These are phyloP conservation scores for Leptinotarsa tumamoca DNA, from an alignment of 2,888 invertebrate species.

Conservation along the genomic window DNA sequence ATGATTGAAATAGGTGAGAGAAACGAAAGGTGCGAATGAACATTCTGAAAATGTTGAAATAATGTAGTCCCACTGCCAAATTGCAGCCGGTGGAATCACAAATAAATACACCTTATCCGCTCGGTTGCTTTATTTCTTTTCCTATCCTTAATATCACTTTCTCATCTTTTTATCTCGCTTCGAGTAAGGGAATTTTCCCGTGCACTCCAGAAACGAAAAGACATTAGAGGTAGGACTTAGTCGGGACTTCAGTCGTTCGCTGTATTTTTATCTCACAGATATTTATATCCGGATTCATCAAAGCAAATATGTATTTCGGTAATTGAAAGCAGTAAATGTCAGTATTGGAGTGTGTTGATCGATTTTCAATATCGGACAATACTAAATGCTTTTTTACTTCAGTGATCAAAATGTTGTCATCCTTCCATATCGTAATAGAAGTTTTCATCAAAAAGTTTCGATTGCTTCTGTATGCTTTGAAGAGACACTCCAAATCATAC, in stretches of 20 bases:
- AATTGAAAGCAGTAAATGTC: too few relatives aligned
- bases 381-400: too few relatives aligned
- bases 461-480: too few relatives aligned
- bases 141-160: slow-evolving; percentile 7
- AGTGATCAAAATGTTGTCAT: too few relatives aligned
- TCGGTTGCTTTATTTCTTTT: slow-evolving; percentile 5
- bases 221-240: slow-evolving; percentile 6
- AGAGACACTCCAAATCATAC: too few relatives aligned
- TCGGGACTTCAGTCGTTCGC: background rate
- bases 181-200: background rate
- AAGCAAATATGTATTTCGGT: too few relatives aligned
- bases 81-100: slow-evolving; percentile 12
- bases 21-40: slow-evolving; percentile 3
- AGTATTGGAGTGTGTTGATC: too few relatives aligned
- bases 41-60: slow-evolving; percentile 10
- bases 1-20: slow-evolving; percentile 13
- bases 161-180: background rate
- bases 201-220: background rate
- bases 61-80: slow-evolving; percentile 1
- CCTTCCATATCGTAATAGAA: too few relatives aligned
- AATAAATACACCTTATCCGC: slow-evolving; percentile 19
- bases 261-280: background rate
- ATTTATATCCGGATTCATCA: background rate
- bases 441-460: too few relatives aligned
- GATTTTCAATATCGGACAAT: too few relatives aligned